A percentile compares a stretch with the other conserved stretches of the same genome.
These are phyloP conservation scores for Andrena bicolor DNA, from an alignment of 2,888 invertebrate genomes.

Conservation along the genomic window DNA sequence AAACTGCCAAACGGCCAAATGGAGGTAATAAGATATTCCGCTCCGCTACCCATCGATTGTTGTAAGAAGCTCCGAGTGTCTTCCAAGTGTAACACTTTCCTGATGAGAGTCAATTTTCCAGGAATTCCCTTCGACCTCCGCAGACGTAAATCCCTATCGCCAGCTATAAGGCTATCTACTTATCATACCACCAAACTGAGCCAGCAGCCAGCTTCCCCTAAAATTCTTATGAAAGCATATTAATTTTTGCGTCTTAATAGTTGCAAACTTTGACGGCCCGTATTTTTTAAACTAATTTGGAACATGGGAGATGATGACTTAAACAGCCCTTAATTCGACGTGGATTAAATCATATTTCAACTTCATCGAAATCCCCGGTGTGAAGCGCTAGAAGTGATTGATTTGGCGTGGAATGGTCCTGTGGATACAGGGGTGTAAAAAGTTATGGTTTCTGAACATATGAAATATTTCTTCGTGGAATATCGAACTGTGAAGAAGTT, in stretches of 20 bases:
- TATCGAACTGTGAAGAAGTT: too few relatives aligned
- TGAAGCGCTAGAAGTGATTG: too few relatives aligned
- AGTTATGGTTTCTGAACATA: not conserved
- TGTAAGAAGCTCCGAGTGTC: conserved; percentile 39
- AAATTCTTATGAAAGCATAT: too few relatives aligned
- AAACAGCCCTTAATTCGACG: too few relatives aligned
- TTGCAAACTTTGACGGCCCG: too few relatives aligned
- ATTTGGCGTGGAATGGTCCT: too few relatives aligned
- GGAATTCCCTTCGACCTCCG: not conserved
- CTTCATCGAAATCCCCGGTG: too few relatives aligned
- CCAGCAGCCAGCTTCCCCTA: not conserved
- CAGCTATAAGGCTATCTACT: not conserved
- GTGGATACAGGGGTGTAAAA: too few relatives aligned
- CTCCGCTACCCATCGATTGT: conserved; percentile 57
- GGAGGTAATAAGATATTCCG: conserved; percentile 61
- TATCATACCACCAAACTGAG: not conserved
- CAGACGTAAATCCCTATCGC: not conserved
- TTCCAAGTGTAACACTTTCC: conserved; percentile 36
- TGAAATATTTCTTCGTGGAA: not conserved
- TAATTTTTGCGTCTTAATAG: too few relatives aligned
- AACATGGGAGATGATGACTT: too few relatives aligned
- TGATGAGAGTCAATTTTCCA: conserved; percentile 40
- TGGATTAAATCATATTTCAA: too few relatives aligned
- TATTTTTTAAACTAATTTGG: too few relatives aligned
- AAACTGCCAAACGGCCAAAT: conserved; percentile 56